phyloP scores from a whole-genome alignment of 2,888 invertebrate genomes.

The Conus canariensis region DNA sequence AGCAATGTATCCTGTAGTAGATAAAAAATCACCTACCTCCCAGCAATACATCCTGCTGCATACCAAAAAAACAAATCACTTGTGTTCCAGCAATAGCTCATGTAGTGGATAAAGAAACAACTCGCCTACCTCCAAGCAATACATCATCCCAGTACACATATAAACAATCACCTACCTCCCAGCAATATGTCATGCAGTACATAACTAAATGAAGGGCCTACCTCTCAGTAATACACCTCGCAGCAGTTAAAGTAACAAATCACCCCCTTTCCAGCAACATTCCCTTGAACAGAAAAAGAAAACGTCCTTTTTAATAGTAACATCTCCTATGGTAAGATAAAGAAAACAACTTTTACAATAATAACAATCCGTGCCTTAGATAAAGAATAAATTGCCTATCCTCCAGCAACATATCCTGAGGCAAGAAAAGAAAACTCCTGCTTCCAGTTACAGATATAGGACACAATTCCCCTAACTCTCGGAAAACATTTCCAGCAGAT shows the following conservation, averaged over 20 bases:
- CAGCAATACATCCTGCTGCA: too few species aligned
- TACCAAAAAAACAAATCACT: too few species aligned
- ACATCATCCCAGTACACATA: background rate
- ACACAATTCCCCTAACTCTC: background rate
- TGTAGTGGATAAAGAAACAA: too few species aligned
- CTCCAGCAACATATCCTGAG: conserved; percentile 84
- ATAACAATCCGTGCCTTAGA: background rate
- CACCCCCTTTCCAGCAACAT: background rate
- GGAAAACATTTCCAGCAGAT: too few species aligned
- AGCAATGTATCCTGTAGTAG: conserved; percentile 77
- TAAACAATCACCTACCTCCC: too few species aligned
- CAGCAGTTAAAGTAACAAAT: background rate
- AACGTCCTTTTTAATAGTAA: background rate
- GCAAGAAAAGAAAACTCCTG: too few species aligned
- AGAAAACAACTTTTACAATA: background rate
- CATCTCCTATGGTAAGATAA: background rate
- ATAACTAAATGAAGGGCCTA: background rate
- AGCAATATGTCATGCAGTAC: background rate
- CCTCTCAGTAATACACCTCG: too few species aligned
- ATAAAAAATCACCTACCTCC: too few species aligned
- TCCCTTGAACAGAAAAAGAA: background rate
- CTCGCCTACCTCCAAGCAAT: background rate
- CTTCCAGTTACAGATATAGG: background rate
- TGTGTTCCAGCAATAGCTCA: too few species aligned
- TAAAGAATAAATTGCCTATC: conserved; percentile 81